Evolutionary conservation across 2,888 invertebrate species (phyloP), one percentile per base, ranked within the genome.

Genomic region (Clistopyga incitator): DNA sequence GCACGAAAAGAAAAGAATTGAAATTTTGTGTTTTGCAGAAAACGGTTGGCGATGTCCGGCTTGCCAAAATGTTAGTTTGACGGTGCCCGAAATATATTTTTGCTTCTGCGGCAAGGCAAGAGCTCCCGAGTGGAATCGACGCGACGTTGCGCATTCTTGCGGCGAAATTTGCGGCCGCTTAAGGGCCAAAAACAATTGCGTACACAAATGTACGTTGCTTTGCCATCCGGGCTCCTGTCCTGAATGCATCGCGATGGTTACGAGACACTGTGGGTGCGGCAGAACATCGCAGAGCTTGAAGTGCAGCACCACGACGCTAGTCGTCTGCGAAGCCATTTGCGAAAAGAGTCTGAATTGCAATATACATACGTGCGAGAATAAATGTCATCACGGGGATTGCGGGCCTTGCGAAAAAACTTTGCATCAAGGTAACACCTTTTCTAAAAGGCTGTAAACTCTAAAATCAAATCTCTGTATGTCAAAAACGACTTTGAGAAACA

Each of bases 141-240:
- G 95, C 59, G 96, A 96, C 80, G 95, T 96, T 11, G 98, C 99
- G 0, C 99, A 99, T 93, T 97, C 97, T 34, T 99, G 99, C 92
- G 99, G 98, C 0, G 96, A 97, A 86, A 94, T 96, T 0, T 99
- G 99, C 91, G 95, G 95, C n/a, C 95, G 95, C 13, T 93, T 94
- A n/a, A 94, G 95, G 23, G 79, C 89, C 11, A 89, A 90, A 65
- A 91, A 87, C 45, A 88, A 92, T 82, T 93, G 93, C 84, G 87
- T 90, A 34, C 93, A 92, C 80, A 88, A 86, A 23, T 92, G 92
- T 83, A 91, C 90, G 13, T 76, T 88, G 77, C 78, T 88, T 47
- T 99, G 98, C 91, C 99, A 99, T 93, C 99, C 99, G 0, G 99
- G 99, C 0, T 98, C 98, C 0, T 99, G 99, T 93, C 98, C 98